These are phyloP conservation scores for Chaetogeoica ovagalla DNA, from an alignment of 2,888 invertebrate genomes.

Conservation along the genomic window DNA sequence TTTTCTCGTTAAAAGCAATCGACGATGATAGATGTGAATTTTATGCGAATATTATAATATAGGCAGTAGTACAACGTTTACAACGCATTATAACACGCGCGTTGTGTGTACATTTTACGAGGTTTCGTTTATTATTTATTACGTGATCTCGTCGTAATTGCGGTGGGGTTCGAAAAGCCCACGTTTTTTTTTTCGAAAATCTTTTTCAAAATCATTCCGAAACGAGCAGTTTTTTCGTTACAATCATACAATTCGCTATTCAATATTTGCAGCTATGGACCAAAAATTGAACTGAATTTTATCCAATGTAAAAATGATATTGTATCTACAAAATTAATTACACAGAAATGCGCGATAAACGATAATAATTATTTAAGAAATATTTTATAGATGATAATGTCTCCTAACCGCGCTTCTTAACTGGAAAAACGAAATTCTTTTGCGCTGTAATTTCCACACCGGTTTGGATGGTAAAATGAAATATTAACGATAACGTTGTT, in stretches of 20 bases:
- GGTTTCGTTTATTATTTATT: no score
- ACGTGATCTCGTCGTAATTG: no score
- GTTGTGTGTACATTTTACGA: no score
- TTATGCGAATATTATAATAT: neutral
- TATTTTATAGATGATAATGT: no score
- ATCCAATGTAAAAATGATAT: no score
- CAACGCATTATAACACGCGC: no score
- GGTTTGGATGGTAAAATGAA: neutral
- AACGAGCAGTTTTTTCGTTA: no score
- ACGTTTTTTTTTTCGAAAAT: no score
- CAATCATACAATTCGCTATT: no score
- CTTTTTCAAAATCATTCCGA: no score
- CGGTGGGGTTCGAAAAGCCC: no score
- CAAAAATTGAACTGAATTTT: neutral
- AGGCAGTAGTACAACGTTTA: neutral
- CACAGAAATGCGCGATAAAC: neutral
- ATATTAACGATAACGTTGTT: neutral
- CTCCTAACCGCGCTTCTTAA: neutral
- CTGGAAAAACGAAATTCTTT: neutral
- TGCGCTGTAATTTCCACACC: neutral
- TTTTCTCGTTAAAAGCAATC: neutral
- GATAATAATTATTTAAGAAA: neutral
- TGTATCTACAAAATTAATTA: neutral
- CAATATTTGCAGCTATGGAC: no score
- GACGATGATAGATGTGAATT: neutral